Conservation (phyloP, 2,888 invertebrate genomes). For the Griposia aprilina region DNA sequence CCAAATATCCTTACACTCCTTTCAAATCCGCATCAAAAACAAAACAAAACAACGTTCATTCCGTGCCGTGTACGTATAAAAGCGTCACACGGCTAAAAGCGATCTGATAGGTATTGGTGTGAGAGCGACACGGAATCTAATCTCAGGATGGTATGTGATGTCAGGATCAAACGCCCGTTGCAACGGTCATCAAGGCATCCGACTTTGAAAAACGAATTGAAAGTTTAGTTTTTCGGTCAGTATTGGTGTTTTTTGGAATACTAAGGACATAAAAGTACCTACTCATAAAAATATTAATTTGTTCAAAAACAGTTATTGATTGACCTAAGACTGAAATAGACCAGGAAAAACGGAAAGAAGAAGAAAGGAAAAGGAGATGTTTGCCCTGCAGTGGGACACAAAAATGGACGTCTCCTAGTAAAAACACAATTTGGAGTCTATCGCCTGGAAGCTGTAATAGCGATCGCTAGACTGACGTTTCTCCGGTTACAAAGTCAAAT, state of each 20-base stretch:
- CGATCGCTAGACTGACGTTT: neutral
- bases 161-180: constrained; percentile 50
- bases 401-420: neutral
- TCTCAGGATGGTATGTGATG: constrained; percentile 60
- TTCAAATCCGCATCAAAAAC: constrained; percentile 34
- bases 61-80: constrained; percentile 40
- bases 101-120: constrained; percentile 61
- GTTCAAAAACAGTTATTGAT: neutral
- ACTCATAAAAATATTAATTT: neutral
- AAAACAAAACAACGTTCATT: constrained; percentile 9
- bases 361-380: neutral
- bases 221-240: constrained; percentile 19
- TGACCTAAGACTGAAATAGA: neutral
- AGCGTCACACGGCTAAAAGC: constrained; percentile 54
- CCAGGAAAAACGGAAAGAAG: neutral
- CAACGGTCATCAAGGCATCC: constrained; percentile 56
- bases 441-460: neutral
- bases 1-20: constrained; percentile 37
- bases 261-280: constrained; percentile 2
- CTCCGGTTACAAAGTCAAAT: neutral
- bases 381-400: neutral
- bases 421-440: neutral
- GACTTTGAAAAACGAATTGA: constrained; percentile 55
- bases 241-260: constrained; percentile 5
- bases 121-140: constrained; percentile 61